These are phyloP conservation scores for Perognathus longimembris DNA, from an alignment of 2,113 vertebrate genomes.

Conservation along the genomic window DNA sequence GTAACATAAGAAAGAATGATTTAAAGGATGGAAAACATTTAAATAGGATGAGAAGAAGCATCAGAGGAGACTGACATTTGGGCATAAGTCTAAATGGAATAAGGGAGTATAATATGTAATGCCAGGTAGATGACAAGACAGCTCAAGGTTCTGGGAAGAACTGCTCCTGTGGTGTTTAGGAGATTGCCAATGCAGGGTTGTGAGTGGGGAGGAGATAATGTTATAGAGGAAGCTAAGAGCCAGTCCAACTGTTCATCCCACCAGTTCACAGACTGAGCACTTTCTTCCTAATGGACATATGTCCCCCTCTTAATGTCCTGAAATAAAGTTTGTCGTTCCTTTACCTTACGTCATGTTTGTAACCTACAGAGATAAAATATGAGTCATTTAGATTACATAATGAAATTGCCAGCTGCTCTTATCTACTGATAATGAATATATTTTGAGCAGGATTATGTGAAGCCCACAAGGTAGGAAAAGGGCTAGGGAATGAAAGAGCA, in stretches of 20 bases:
- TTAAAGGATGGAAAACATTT: not conserved
- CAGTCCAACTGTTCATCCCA: not conserved
- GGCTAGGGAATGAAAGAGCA: not conserved
- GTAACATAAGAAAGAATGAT: constrained; percentile 8
- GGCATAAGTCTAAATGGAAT: not conserved
- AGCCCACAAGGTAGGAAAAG: not conserved
- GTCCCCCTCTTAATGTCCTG: not conserved
- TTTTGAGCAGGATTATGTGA: not conserved
- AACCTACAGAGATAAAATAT: not conserved
- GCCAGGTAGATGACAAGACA: not conserved
- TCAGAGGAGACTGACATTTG: not conserved
- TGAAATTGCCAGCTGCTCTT: not conserved
- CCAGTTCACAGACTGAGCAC: not conserved
- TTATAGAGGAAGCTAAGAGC: not conserved
- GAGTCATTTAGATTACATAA: not conserved
- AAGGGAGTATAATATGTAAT: not conserved
- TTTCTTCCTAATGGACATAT: not conserved
- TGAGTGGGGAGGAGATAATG: not conserved
- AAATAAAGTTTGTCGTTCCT: constrained; percentile 6
- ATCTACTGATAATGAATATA: not conserved
- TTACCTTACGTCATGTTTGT: constrained; percentile 13
- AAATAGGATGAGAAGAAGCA: not conserved
- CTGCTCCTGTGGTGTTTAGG: not conserved
- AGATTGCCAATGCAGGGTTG: not conserved
- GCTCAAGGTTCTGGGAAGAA: not conserved